Conservation (phyloP, 2,113 vertebrate species). For the Zosterops pallidus region DNA sequence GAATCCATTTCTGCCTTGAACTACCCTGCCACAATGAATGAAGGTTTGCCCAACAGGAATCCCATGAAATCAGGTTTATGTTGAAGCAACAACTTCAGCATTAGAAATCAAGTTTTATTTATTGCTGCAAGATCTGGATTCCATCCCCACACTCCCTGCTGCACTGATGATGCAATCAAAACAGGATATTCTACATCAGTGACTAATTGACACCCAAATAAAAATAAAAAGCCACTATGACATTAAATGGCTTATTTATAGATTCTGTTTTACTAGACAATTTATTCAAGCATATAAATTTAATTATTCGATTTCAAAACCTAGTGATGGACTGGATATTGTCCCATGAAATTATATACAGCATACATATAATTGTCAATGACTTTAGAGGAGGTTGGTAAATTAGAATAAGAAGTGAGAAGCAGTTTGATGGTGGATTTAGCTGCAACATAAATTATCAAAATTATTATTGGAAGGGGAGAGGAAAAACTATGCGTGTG, state of each 20-base stretch:
- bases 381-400: neutral
- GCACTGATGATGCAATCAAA: neutral
- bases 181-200: slow-evolving; percentile 21
- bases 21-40: neutral
- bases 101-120: neutral
- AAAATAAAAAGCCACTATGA: neutral
- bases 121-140: neutral
- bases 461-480: neutral
- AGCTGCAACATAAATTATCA: neutral
- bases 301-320: slow-evolving; percentile 56
- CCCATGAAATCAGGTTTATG: neutral
- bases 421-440: neutral
- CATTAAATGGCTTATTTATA: slow-evolving; percentile 28
- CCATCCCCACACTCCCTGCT: neutral
- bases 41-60: neutral
- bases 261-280: slow-evolving; percentile 50
- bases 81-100: neutral
- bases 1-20: neutral
- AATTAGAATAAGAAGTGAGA: slow-evolving; percentile 10
- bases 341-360: neutral
- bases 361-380: neutral
- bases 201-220: slow-evolving; percentile 31
- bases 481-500: neutral
- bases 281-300: slow-evolving; percentile 63
- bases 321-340: neutral